Evolutionary conservation across 1,140 invertebrate species (phyloP), one percentile per base, ranked within the genome.

Genomic region (Carposina sasakii): DNA sequence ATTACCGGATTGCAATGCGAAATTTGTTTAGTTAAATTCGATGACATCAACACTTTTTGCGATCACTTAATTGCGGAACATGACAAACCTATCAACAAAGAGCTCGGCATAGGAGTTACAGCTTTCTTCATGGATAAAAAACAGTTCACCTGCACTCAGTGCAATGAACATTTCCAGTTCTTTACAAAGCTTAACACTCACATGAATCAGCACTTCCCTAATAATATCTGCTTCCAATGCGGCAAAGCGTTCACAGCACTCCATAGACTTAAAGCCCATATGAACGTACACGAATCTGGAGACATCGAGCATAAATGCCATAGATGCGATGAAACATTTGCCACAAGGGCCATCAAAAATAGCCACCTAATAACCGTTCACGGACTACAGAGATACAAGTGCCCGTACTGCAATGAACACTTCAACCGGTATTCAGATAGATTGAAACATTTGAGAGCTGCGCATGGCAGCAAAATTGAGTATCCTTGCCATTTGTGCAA

Each of bases 401-500:
- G 84, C 58, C 74, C 76, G 0, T 74, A 75, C 39, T 89, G 88
- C 52, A 79, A 79, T 3, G 83, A 86, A 40, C 72, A 66, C 3
- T 89, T 89, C 37, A 84, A 85, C 47, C 60, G 71, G 0, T 86
- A 87, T 44, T 70, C 71, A 2, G 78, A 83, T 23, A 69, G 85
- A 23, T 63, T 70, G 6, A 81, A 82, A 22, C 87, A 88, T 69
- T 54, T 87, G 41, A 75, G 72, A 12, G 67, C 74, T 0, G 59
- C 67, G 9, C 82, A 86, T 43, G 68, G 63, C 9, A 71, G 69
- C 42, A 72, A 67, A 43, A 57, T 78, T 0, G 74, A 78, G 37
- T 84, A 84, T 34, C 69, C 70, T 2, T 86, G 84, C 46, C 67
- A 76, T 26, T 60, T 81, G 12, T 86, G 84, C 40, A 17, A 71